phyloP scores from a whole-genome alignment of 1,140 invertebrate species.

The Ostrea denselamellosa region DNA sequence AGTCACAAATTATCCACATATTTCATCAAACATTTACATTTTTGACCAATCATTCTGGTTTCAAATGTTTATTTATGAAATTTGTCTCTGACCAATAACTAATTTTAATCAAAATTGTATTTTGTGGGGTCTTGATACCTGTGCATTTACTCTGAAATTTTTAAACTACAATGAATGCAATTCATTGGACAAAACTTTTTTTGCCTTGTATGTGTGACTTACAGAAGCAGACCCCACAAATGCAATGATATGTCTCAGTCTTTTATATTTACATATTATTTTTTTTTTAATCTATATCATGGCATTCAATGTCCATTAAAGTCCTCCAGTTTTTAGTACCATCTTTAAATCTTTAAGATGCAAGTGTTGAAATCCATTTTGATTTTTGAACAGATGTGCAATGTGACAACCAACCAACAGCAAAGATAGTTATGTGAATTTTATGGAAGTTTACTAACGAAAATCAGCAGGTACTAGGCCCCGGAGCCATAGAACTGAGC shows the following conservation, averaged over 20 bases:
- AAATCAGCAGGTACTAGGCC: too few relatives aligned
- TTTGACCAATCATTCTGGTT: neutral
- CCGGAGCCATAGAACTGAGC: too few relatives aligned
- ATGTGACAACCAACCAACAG: too few relatives aligned
- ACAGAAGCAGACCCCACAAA: neutral
- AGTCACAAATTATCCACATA: neutral
- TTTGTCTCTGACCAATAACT: neutral
- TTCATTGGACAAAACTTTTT: neutral
- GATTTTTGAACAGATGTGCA: neutral
- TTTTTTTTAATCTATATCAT: neutral
- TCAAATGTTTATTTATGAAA: neutral
- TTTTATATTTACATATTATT: neutral
- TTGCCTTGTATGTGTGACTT: too few relatives aligned
- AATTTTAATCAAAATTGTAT: neutral
- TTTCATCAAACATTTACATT: neutral
- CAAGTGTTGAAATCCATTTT: conserved; percentile 21
- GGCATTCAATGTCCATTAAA: conserved; percentile 11
- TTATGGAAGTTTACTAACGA: too few relatives aligned
- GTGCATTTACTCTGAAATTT: neutral
- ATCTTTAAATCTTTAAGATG: conserved; percentile 5
- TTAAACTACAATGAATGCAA: neutral
- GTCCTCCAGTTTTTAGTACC: neutral
- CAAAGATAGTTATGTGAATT: too few relatives aligned
- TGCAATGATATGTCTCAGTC: neutral
- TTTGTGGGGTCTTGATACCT: neutral